Evolutionary conservation across 2,888 invertebrate genomes (phyloP), one percentile per base, ranked within the genome.

Genomic region (Aleiodes leptofemur): DNA sequence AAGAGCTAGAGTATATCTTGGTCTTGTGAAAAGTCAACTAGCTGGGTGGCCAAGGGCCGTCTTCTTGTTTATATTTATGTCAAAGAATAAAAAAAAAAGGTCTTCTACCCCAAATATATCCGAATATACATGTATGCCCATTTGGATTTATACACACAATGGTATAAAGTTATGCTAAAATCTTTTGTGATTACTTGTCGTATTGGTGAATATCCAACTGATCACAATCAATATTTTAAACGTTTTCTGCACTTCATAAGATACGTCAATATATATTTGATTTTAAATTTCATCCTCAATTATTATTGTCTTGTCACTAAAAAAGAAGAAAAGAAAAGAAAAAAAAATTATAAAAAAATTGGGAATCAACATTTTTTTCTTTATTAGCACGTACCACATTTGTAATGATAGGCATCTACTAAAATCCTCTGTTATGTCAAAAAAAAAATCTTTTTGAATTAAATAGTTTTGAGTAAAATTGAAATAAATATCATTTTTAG

Each of bases 31-130:
- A 72, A 77, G 73, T 78, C 81, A 80, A 80, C 87, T 84, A 86
- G 83, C 85, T 89, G 89, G 88, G 89, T 89, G 88, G 89, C 86
- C 89, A 83, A 7, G 77, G 80, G 81, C 83, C 80, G 83, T 81
- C 83, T 83, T 83, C 82, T 83, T 85, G 84, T 83, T 84, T 84
- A 84, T 83, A 82, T 83, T 84, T 82, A 77, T 84, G 81, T 82
- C 81, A 79, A 23, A 2, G n/a, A n/a, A n/a, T n/a, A 23, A 23
- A 23, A 23, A 23, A 75, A 78, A 81, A 43, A 76, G 79, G 79
- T 78, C 78, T 80, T 79, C 77, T 73, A 77, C 73, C 73, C 68
- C 53, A 56, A 75, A 64, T 68, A 61, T 77, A 43, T 9, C 43
- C 31, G 55, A 55, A 48, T 50, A 51, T 43, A 69, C 53, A 55